Evolutionary conservation across 2,888 invertebrate genomes (phyloP).

Genomic region (Pantelozetes paolii): DNA sequence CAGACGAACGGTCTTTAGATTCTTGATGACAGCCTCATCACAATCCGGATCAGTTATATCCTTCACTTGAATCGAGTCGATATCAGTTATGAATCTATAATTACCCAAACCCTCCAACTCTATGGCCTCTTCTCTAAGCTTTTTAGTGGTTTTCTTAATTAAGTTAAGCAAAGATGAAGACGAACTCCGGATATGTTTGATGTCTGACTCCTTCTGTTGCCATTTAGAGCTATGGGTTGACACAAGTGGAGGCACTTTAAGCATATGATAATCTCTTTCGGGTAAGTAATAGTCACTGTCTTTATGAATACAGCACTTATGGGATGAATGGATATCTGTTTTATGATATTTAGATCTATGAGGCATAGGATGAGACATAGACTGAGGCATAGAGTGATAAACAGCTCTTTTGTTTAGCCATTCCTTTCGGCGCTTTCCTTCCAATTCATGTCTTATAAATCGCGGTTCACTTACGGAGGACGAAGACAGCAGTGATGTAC

Average conservation of each 20-base stretch:
- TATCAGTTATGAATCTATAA: conserved; percentile 14
- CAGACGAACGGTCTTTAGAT: conserved; percentile 34
- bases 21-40: conserved; percentile 38
- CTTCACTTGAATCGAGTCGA: not conserved
- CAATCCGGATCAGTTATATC: not conserved
- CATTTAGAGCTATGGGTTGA: not conserved
- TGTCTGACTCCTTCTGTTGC: not conserved
- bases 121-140: conserved; percentile 33
- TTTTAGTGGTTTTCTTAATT: conserved; percentile 36
- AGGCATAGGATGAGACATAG: conserved; percentile 1
- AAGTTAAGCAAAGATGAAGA: conserved; percentile 34
- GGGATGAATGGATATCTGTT: not conserved
- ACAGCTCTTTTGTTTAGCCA: not conserved
- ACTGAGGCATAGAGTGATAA: conserved; percentile 10
- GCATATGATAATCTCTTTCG: conserved; percentile 5
- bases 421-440: conserved; percentile 5
- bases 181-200: conserved; percentile 22
- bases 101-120: conserved; percentile 37
- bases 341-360: not conserved
- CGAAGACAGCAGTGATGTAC: conserved; percentile 26
- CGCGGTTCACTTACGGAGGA: conserved; percentile 4
- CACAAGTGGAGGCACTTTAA: conserved; percentile 26
- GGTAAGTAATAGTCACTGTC: conserved; percentile 12
- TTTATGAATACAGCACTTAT: conserved; percentile 26
- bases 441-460: not conserved